Evolutionary conservation across 2,797 vertebrate species (phyloP), one percentile per base, ranked within the genome.

Genomic region (Lerista edwardsae): DNA sequence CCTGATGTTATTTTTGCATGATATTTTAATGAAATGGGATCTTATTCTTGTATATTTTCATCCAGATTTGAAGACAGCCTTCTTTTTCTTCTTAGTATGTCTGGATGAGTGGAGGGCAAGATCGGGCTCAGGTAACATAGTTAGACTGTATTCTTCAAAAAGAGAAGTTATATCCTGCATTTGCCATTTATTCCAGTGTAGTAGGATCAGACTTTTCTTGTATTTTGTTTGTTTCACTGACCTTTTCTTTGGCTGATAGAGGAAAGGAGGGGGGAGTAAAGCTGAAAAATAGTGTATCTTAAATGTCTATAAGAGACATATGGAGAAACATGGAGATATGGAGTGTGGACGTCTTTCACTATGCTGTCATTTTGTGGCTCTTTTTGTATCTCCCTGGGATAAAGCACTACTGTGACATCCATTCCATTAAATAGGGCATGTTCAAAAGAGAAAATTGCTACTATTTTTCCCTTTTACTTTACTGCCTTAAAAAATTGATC

Each of bases 361-460:
- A 83, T 78, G 90, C 82, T 90, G 92, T 95, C 92, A 94, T 94
- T 93, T 93, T 92, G 90, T 93, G 93, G 86, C 86, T 92, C 87
- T 93, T 93, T 91, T 89, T 94, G 89, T 89, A 82, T 94, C 93
- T 94, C 85, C 90, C 84, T 92, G 47, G 82, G 94, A 88, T 94
- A 93, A 94, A 96, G 90, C 92, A 94, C 91, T 91, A 87, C 93
- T 0, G 14, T 96, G 95, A 96, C 95, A 96, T 94, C 92, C 94
- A 90, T 94, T 95, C 95, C 94, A 96, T 96, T 96, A 96, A 96
- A 95, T 91, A 95, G 94, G 94, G 92, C 93, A 90, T 95, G 93
- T 94, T 95, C 96, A 94, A 95, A 95, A 95, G 94, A 96, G 95
- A 96, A 96, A 96, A 96, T 96, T 95, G 96, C 96, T 95, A 94